phyloP scores from a whole-genome alignment of 2,113 vertebrate species.

The Nerophis lumbriciformis region DNA sequence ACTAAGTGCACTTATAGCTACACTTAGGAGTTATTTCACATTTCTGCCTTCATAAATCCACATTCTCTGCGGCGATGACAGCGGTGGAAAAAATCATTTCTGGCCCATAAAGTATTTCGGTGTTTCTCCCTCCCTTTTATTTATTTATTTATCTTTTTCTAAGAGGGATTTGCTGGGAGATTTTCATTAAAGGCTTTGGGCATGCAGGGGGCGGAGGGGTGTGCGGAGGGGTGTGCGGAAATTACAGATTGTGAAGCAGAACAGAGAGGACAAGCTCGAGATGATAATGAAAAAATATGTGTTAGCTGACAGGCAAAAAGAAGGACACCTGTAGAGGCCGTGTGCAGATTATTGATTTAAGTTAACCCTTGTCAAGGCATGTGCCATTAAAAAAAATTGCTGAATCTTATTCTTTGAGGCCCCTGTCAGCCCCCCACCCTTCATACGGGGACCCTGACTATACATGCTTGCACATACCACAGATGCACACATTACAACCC shows the following conservation, averaged over 20 bases:
- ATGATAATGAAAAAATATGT: slow-evolving; percentile 19
- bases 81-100: slow-evolving; percentile 41
- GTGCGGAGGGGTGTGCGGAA: slow-evolving; percentile 6
- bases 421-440: no score
- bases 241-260: slow-evolving; percentile 31
- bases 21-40: slow-evolving; percentile 55
- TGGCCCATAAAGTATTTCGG: slow-evolving; percentile 22
- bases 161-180: slow-evolving; percentile 23
- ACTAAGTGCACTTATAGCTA: slow-evolving; percentile 60
- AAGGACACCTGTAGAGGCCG: slow-evolving; percentile 49
- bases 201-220: slow-evolving; percentile 3
- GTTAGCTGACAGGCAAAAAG: slow-evolving; percentile 36
- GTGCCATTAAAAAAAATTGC: no score
- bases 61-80: slow-evolving; percentile 27
- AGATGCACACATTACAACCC: not conserved
- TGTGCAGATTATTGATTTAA: slow-evolving; percentile 29
- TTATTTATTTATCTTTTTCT: not conserved
- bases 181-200: slow-evolving; percentile 40
- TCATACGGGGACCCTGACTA: no score
- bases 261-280: slow-evolving; percentile 18
- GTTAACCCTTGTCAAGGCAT: no score
- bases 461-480: not conserved
- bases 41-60: slow-evolving; percentile 57
- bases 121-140: slow-evolving; percentile 2
- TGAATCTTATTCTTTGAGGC: no score